Conservation (phyloP, 2,113 vertebrate genomes). For the Callaeas wilsoni region DNA sequence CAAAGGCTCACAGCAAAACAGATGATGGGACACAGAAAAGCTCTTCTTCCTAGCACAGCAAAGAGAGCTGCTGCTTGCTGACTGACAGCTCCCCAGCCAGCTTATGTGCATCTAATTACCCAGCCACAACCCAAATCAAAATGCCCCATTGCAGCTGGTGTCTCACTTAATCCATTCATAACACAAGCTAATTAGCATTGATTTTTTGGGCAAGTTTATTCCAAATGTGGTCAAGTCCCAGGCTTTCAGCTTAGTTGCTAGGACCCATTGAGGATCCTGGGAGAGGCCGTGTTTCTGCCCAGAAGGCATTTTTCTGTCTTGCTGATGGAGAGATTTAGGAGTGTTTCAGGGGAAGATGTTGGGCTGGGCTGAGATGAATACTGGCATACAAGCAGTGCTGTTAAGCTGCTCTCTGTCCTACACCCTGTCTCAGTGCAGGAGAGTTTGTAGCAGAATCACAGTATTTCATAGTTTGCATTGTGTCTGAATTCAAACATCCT, state of each 20-base stretch:
- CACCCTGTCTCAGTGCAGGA: background rate
- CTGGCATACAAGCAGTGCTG: background rate
- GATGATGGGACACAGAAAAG: background rate
- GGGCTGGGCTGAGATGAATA: background rate
- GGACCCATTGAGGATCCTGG: conserved; percentile 2
- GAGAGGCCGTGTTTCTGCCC: conserved; percentile 15
- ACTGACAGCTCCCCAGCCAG: conserved; percentile 41
- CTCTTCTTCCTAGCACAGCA: background rate
- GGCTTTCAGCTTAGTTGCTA: conserved; percentile 30
- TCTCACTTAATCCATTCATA: conserved; percentile 72
- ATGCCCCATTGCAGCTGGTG: conserved; percentile 65
- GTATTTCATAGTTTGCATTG: background rate
- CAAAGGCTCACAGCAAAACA: background rate
- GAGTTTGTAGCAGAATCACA: background rate
- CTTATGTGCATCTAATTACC: conserved; percentile 66
- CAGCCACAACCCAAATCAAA: conserved; percentile 60
- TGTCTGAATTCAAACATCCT: background rate
- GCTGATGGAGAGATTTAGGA: background rate
- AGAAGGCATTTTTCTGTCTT: conserved; percentile 12
- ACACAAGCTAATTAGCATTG: conserved; percentile 67
- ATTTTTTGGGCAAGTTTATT: conserved; percentile 61
- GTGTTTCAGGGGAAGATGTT: background rate
- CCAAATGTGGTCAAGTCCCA: conserved; percentile 40
- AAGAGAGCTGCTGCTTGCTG: background rate
- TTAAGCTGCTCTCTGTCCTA: background rate